Evolutionary conservation across 37 sponge, comb jelly and placozoan genomes (phyloP).

Genomic region (Spongilla lacustris): DNA sequence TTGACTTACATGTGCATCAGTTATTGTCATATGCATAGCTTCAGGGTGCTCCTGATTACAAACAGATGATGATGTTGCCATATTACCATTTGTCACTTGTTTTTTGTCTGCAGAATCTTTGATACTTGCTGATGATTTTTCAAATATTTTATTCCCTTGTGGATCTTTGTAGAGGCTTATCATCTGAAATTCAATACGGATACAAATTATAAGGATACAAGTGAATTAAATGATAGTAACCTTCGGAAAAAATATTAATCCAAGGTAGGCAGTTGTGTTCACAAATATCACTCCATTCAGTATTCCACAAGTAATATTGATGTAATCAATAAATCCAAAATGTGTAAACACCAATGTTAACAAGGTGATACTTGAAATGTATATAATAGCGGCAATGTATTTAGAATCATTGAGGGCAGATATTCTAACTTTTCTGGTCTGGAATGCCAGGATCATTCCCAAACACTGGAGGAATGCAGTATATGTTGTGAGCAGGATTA

Average conservation of each 20-base stretch:
- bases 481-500: not conserved
- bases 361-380: slow-evolving; percentile 33
- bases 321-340: not conserved
- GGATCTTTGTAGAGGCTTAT: too few species aligned
- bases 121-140: too few species aligned
- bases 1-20: too few species aligned
- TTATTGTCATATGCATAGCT: too few species aligned
- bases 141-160: too few species aligned
- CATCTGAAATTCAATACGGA: too few species aligned
- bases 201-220: too few species aligned
- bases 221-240: not conserved
- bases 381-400: slow-evolving; percentile 50
- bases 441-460: slow-evolving; percentile 55
- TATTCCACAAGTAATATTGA: slow-evolving; percentile 42
- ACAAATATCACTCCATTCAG: slow-evolving; percentile 24
- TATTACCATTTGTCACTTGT: too few species aligned
- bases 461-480: slow-evolving; percentile 21
- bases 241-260: slow-evolving; percentile 59
- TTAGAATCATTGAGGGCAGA: slow-evolving; percentile 61
- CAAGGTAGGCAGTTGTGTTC: slow-evolving; percentile 33
- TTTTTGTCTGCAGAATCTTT: too few species aligned
- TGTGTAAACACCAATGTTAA: slow-evolving; percentile 15
- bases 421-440: slow-evolving; percentile 52
- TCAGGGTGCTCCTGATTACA: too few species aligned
- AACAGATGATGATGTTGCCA: too few species aligned